phyloP scores from a whole-genome alignment of 2,797 vertebrate genomes.

The Chaetophractus vellerosus region DNA sequence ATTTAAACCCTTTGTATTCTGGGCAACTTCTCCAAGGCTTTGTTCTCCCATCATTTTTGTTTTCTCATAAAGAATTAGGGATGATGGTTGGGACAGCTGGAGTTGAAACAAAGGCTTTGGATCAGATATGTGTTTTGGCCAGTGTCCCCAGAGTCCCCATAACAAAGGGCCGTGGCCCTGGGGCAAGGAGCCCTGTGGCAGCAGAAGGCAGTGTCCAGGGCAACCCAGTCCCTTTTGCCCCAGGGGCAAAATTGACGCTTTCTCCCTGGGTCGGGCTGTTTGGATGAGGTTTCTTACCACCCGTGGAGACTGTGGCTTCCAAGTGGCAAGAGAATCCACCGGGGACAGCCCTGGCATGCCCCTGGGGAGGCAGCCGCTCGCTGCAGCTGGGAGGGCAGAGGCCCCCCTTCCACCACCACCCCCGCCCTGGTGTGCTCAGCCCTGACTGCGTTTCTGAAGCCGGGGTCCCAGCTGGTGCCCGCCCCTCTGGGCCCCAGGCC shows the following conservation, averaged over 20 bases:
- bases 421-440: background rate
- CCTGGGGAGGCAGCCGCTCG: background rate
- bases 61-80: background rate
- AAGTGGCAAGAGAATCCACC: background rate
- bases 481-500: background rate
- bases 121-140: background rate
- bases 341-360: background rate
- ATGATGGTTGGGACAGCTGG: background rate
- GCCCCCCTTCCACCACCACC: background rate
- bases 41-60: background rate
- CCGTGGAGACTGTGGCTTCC: background rate
- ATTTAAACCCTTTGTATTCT: background rate
- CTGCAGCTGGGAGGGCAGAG: background rate
- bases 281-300: background rate
- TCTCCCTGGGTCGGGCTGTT: background rate
- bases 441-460: background rate
- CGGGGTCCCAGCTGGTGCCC: background rate
- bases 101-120: background rate
- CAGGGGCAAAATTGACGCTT: rapidly evolving
- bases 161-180: background rate
- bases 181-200: background rate
- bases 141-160: background rate
- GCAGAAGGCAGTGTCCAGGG: background rate
- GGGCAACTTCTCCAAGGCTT: background rate
- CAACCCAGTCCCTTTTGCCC: background rate